Evolutionary conservation across 2,888 invertebrate species (phyloP).

Genomic region (Thysanoteuthis rhombus): DNA sequence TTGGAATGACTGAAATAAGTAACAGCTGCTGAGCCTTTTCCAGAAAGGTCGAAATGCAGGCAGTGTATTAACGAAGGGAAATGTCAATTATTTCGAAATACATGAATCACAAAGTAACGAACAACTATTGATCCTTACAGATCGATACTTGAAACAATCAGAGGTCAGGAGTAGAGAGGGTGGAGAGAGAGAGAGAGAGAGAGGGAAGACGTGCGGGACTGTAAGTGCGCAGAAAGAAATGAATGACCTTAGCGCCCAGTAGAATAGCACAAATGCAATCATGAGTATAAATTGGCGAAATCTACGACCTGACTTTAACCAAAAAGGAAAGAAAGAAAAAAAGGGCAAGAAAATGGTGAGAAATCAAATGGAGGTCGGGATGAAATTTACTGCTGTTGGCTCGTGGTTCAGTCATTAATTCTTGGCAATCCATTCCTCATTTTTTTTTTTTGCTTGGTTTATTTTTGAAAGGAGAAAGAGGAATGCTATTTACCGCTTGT

Average conservation of each 20-base stretch:
- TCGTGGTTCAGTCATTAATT: background rate
- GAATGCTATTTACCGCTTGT: background rate
- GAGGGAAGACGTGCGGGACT: background rate
- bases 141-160: background rate
- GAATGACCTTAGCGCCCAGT: too few relatives aligned
- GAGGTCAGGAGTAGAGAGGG: accelerated
- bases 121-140: background rate
- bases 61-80: background rate
- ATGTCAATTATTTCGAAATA: background rate
- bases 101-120: background rate
- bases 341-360: background rate
- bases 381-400: background rate
- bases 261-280: background rate
- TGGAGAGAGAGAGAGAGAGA: background rate
- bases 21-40: background rate
- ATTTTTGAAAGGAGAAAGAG: background rate
- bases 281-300: background rate
- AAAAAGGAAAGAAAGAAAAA: background rate
- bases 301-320: too few relatives aligned
- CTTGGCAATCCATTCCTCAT: background rate
- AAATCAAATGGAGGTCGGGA: background rate
- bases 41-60: background rate
- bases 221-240: background rate
- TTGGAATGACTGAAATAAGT: background rate
- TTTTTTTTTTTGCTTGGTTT: background rate